Evolutionary conservation across 2,113 vertebrate genomes (phyloP), one percentile per base, ranked within the genome.

Genomic region (Balaeniceps rex): DNA sequence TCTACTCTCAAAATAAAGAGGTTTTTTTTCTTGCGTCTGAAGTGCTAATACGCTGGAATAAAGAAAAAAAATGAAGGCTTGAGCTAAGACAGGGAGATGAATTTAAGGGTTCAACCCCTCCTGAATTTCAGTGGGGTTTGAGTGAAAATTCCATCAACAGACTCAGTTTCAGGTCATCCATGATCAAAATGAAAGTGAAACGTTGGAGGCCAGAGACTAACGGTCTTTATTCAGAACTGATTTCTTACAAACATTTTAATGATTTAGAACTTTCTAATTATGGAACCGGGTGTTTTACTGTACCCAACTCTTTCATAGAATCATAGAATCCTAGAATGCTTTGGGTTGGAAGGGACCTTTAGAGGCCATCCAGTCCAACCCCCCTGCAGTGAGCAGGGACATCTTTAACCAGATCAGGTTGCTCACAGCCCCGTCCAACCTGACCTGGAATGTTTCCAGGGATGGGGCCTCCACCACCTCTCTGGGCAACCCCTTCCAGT

Each of bases 361-460:
- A 31, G 66, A 83, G 1, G 2, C 7, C 49, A 55, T 6, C 25
- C 4, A 42, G 14, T 12, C 29, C 54, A 60, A 0, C 4, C 6
- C 15, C 19, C 31, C 18, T 60, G 42, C 36, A 2, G 4, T 5
- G 7, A 9, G 18, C 36, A 68, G 42, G 24, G 19, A 34, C 23
- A 40, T 7, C 22, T 66, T 40, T 33, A 38, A 17, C 38, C 5
- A 18, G 36, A 19, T 11, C 36, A 28, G 7, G 9, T 18, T 36
- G 17, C 42, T 42, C 42, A 81, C 9, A 40, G 34, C 28, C 54
- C 28, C 1, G 0, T 38, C 38, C 46, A n/a, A 4, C 15, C 54
- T 77, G 24, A 47, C 47, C 34, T 40, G 3, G 34, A 58, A 61
- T 31, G 9, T 31, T 21, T 54, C 13, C 33, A 68, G 38, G 58